Base-by-base conservation (phyloP, 2,113 vertebrate species). In the Trichechus manatus region DNA sequence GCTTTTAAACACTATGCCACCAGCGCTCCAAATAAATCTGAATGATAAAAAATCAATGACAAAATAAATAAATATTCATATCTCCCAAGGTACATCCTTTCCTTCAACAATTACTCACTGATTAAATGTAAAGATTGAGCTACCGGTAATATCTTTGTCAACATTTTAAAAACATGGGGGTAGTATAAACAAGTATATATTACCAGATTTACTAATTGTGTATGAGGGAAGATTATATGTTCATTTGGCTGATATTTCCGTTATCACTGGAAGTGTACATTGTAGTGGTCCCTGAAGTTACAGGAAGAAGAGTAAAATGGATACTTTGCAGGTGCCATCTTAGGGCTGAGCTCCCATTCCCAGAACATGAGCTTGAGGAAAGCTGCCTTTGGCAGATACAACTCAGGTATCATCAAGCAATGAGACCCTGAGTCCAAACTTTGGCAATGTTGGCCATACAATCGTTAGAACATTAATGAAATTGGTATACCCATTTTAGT, bases 1-100 rank as follows among this genome's bases (percentile, higher is more conserved):
- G 13, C 15, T 56, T 15, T 56, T 56, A 56, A 56, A 56, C 53
- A 56, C 53, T 56, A 56, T 3, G 53, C 14, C 53, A 56, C 53
- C 14, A 56, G 53, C 3, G 53, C 14, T 56, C 53, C 14, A 15
- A 56, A 56, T 56, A 87, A 68, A 31, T 77, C 66, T 91, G 27
- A 93, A 39, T 74, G 14, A 94, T 23, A 1, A 9, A 39, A 20
- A 82, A 6, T n/a, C 25, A 22, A 7, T 68, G 36, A 75, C 82
- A 96, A 66, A 81, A 72, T 39, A 82, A 77, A 82, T 91, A 75
- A 87, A 94, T 87, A 82, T 59, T 66, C 86, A 22, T 47, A 77
- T 50, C 33, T 87, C 50, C 0, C 33, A 82, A 23, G 42, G 25
- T 87, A 39, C 87, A 17, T 39, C 33, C 0, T 94, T 86, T 64